A percentile compares a stretch with the other conserved stretches of the same genome.
phyloP scores from a whole-genome alignment of 2,888 invertebrate species.

The Caenorhabditis sp. region DNA sequence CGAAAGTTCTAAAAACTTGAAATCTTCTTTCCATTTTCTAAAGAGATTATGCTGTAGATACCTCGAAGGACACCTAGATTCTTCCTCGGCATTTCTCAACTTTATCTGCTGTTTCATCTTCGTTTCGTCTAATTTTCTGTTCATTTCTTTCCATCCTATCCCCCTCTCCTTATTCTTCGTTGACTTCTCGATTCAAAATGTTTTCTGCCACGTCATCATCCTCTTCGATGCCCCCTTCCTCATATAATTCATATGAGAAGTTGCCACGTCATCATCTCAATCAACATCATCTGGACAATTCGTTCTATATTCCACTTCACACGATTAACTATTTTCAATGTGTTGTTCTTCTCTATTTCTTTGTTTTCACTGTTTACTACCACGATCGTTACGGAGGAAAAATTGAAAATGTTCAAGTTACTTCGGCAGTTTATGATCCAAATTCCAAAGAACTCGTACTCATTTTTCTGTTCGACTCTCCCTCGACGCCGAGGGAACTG shows the following conservation, averaged over 20 bases:
- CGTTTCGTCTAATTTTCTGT: slow-evolving; percentile 37
- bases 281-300: slow-evolving; percentile 12
- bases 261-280: slow-evolving; percentile 36
- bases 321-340: slow-evolving; percentile 45
- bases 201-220: slow-evolving; percentile 49
- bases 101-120: slow-evolving; percentile 40
- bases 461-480: slow-evolving; percentile 40
- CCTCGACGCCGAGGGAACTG: slow-evolving; percentile 10
- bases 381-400: slow-evolving; percentile 34
- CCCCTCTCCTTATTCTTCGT: slow-evolving; percentile 23
- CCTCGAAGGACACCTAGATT: slow-evolving; percentile 35
- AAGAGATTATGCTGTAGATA: slow-evolving; percentile 26
- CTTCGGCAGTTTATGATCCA: slow-evolving; percentile 40
- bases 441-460: slow-evolving; percentile 26
- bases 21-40: neutral
- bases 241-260: slow-evolving; percentile 15
- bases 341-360: slow-evolving; percentile 51
- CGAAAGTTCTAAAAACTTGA: no score
- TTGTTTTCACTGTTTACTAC: slow-evolving; percentile 41
- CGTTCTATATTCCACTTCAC: slow-evolving; percentile 29
- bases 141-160: slow-evolving; percentile 27
- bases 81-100: slow-evolving; percentile 26
- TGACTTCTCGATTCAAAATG: slow-evolving; percentile 34
- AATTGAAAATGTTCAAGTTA: slow-evolving; percentile 37
- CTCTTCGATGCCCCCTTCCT: slow-evolving; percentile 32